phyloP scores from a whole-genome alignment of 2,797 vertebrate species.

The Coccyzus lansbergi region DNA sequence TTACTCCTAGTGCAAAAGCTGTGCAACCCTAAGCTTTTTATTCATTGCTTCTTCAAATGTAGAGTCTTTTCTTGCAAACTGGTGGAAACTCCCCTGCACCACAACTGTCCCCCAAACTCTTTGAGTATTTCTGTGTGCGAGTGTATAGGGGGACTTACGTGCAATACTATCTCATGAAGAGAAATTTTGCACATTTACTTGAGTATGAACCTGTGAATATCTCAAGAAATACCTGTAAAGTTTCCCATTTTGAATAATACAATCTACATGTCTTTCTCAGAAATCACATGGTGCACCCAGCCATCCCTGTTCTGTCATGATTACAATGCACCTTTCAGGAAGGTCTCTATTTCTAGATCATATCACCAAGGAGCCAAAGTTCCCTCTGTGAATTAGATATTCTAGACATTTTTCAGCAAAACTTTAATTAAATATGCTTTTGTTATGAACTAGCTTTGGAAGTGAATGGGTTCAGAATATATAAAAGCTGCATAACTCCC shows the following conservation, averaged over 20 bases:
- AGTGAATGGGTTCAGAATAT: not conserved
- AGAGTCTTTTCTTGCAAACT: not conserved
- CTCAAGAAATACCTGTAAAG: not conserved
- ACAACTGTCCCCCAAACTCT: fast-evolving
- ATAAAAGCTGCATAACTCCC: not conserved
- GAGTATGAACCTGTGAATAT: not conserved
- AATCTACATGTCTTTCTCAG: not conserved
- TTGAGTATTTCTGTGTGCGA: not conserved
- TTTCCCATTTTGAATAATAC: not conserved
- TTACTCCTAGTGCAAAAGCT: not conserved
- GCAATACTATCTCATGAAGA: not conserved
- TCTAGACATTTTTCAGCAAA: not conserved
- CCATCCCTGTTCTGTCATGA: not conserved
- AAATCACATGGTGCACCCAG: not conserved
- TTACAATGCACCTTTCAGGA: not conserved
- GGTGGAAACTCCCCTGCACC: not conserved
- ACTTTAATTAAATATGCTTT: not conserved
- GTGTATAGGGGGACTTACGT: not conserved
- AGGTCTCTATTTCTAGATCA: not conserved
- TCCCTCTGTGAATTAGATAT: not conserved
- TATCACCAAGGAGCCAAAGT: not conserved
- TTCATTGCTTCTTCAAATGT: not conserved
- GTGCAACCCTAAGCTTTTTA: not conserved
- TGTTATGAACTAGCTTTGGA: not conserved
- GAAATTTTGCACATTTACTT: not conserved